These are phyloP conservation scores for Eleginops maclovinus DNA, from an alignment of 2,113 vertebrate genomes.

Conservation along the genomic window DNA sequence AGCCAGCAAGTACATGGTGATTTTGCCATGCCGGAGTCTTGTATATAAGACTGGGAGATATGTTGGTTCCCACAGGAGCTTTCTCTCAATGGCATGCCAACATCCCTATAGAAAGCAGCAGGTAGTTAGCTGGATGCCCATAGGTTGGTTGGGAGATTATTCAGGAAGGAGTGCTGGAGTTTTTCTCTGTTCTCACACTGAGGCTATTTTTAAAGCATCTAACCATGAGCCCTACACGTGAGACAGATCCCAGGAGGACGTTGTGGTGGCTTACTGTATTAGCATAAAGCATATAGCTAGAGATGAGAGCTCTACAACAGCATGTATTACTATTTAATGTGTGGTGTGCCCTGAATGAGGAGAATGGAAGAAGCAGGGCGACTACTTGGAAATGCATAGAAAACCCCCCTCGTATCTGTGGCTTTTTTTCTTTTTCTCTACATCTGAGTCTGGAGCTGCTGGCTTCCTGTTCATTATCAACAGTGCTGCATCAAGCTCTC, in stretches of 20 bases:
- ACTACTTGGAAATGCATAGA: constrained; percentile 61
- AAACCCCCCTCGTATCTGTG: constrained; percentile 29
- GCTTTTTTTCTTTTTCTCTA: constrained; percentile 32
- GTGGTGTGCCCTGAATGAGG: constrained; percentile 47
- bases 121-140: constrained; percentile 65
- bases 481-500: constrained; percentile 39
- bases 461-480: constrained; percentile 31
- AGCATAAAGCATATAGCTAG: constrained; percentile 75
- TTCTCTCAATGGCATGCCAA: constrained; percentile 34
- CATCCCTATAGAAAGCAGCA: constrained; percentile 53
- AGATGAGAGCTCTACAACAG: constrained; percentile 66
- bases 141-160: constrained; percentile 72
- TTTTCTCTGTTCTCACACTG: constrained; percentile 72
- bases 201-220: constrained; percentile 84
- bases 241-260: constrained; percentile 76
- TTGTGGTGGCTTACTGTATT: constrained; percentile 75
- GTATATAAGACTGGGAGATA: constrained; percentile 22
- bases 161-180: constrained; percentile 61
- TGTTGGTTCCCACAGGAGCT: constrained; percentile 44
- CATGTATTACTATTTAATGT: constrained; percentile 65
- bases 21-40: constrained; percentile 13
- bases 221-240: constrained; percentile 78
- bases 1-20: background rate
- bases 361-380: constrained; percentile 34
- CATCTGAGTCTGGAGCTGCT: constrained; percentile 28